Evolutionary conservation across 1,140 invertebrate species (phyloP), one percentile per base, ranked within the genome.

Genomic region (Copidosoma floridanum): DNA sequence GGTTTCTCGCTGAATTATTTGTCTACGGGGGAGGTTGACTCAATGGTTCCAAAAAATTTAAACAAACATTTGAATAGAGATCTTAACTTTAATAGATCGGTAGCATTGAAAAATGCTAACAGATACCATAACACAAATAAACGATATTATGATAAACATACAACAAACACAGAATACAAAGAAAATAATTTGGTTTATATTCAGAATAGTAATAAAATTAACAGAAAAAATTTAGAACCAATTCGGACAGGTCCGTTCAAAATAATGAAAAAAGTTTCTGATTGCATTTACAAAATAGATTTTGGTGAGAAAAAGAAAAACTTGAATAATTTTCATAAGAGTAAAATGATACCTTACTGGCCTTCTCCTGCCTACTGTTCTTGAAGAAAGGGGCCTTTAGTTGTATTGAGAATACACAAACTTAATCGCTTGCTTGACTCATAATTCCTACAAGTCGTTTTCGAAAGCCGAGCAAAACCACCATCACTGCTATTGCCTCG

Each of bases 1-100:
- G 54, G 54, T 27, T 67, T 65, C 51, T 46, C 64, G 37, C 65
- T 60, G 12, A 58, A 56, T 29, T 67, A 67, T 61, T 57, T 67
- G 29, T 27, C 63, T 16, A 60, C 35, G 38, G 63, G 57, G 52
- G 37, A 26, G 55, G 58, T 63, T 26, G 16, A 59, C n/a, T 43
- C 46, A 24, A 32, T 58, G 27, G n/a, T 63, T 37, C 61, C 61
- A 8, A 41, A 12, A 21, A 55, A 63, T 53, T 6, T 63, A 11
- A 58, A 58, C 21, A 4, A 53, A 20, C 37, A 63, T 47, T 58
- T 41, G 23, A 61, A 60, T 21, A 37, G 29, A 23, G 53, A 57
- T 52, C 14, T 65, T 27, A 27, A 56, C 18, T 48, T 40, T 7
- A 52, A 65, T 51, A 65, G 59, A 37, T 10, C 8, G 32, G 14